Percentiles rank a stretch among this genome's conserved stretches.
These are phyloP conservation scores for Drosophila kikkawai DNA, from an alignment of 1,140 invertebrate genomes.

Conservation along the genomic window DNA sequence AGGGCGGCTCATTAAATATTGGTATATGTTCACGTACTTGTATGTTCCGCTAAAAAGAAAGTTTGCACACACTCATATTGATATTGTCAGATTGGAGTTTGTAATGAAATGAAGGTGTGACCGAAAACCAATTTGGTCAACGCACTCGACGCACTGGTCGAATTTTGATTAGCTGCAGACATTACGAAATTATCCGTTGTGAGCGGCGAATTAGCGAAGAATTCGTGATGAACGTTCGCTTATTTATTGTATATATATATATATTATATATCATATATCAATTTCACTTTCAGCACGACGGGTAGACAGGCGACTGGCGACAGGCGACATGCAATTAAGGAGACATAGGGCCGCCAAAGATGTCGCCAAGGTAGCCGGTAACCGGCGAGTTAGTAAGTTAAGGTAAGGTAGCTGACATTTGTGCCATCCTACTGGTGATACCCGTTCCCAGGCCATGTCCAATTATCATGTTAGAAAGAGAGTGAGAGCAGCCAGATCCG, in stretches of 20 bases:
- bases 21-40: conserved; percentile 9
- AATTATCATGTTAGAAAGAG: conserved; percentile 79
- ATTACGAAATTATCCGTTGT: conserved; percentile 45
- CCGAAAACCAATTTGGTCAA: conserved; percentile 30
- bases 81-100: conserved; percentile 34
- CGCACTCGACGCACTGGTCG: conserved; percentile 36
- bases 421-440: conserved; percentile 19
- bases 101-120: conserved; percentile 31
- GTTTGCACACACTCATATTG: conserved; percentile 43
- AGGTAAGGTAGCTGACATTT: conserved; percentile 13
- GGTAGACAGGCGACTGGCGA: neutral
- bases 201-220: conserved; percentile 40
- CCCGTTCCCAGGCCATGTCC: conserved; percentile 64
- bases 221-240: conserved; percentile 38
- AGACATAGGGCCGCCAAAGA: conserved; percentile 69
- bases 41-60: conserved; percentile 62
- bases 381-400: conserved; percentile 1
- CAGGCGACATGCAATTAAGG: conserved; percentile 60
- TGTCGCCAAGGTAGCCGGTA: conserved; percentile 42
- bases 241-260: conserved; percentile 4
- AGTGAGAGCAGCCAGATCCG: conserved; percentile 66
- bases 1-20: conserved; percentile 8
- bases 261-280: conserved; percentile 44
- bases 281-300: conserved; percentile 69
- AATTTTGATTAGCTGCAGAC: conserved; percentile 40